Conservation (phyloP, 2,113 vertebrate species). For the Crypturellus undulatus region DNA sequence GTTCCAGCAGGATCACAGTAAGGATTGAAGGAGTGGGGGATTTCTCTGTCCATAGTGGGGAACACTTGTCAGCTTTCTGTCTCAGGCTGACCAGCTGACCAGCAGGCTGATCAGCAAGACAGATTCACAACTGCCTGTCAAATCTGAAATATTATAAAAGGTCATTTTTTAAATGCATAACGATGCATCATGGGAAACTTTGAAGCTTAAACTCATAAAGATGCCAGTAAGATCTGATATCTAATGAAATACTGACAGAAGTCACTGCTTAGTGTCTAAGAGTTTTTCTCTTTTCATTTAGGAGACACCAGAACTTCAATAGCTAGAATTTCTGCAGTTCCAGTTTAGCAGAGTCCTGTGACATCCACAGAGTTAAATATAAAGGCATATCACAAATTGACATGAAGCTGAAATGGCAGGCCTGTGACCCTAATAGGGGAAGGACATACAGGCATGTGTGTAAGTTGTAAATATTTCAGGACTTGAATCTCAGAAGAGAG, state of each 20-base stretch:
- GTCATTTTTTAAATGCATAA: not conserved
- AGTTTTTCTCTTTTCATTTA: not conserved
- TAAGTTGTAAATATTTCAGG: not conserved
- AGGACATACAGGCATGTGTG: not conserved
- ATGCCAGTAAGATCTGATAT: not conserved
- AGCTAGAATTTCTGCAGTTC: not conserved
- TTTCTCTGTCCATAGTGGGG: not conserved
- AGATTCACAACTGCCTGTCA: not conserved
- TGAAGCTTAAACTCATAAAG: not conserved
- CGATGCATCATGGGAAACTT: not conserved
- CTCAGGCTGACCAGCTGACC: accelerated
- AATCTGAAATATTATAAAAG: not conserved
- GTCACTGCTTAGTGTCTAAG: not conserved
- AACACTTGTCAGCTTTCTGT: not conserved
- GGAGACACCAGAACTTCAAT: not conserved
- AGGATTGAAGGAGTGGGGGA: not conserved
- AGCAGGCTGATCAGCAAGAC: not conserved
- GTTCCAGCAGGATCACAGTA: not conserved
- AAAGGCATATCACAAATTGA: not conserved
- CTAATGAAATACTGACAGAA: not conserved
- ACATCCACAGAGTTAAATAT: not conserved
- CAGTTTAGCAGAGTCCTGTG: not conserved
- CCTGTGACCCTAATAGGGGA: not conserved
- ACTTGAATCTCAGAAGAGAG: not conserved
- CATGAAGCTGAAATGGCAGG: not conserved